These are phyloP conservation scores for Falco berigora DNA, from an alignment of 2,797 vertebrate species.

Conservation along the genomic window DNA sequence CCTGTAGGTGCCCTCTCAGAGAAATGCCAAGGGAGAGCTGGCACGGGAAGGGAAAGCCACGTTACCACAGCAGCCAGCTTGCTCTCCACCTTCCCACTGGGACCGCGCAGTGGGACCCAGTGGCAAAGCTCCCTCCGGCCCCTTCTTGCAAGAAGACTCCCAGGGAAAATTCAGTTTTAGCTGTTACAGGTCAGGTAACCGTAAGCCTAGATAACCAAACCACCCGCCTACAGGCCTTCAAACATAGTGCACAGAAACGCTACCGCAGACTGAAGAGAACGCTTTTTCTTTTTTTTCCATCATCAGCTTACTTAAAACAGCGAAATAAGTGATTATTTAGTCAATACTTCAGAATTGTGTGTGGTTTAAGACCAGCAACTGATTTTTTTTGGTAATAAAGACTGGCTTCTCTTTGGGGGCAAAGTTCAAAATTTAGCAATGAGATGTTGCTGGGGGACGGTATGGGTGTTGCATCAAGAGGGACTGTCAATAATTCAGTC, in stretches of 20 bases:
- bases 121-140: not conserved
- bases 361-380: not conserved
- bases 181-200: not conserved
- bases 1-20: not conserved
- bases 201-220: not conserved
- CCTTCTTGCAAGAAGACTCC: too few species aligned
- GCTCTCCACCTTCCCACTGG: not conserved
- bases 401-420: not conserved
- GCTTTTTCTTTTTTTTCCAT: not conserved
- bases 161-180: not conserved
- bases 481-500: not conserved
- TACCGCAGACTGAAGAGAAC: not conserved
- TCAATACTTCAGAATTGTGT: not conserved
- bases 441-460: not conserved
- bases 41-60: not conserved
- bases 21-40: not conserved
- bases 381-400: not conserved
- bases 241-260: rapidly evolving
- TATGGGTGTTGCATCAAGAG: too few species aligned
- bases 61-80: rapidly evolving
- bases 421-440: not conserved
- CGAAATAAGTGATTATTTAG: not conserved
- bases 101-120: not conserved
- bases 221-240: not conserved
- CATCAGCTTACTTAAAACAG: not conserved